phyloP scores from a whole-genome alignment of 2,797 vertebrate species.

The Epinephelus malabaricus region DNA sequence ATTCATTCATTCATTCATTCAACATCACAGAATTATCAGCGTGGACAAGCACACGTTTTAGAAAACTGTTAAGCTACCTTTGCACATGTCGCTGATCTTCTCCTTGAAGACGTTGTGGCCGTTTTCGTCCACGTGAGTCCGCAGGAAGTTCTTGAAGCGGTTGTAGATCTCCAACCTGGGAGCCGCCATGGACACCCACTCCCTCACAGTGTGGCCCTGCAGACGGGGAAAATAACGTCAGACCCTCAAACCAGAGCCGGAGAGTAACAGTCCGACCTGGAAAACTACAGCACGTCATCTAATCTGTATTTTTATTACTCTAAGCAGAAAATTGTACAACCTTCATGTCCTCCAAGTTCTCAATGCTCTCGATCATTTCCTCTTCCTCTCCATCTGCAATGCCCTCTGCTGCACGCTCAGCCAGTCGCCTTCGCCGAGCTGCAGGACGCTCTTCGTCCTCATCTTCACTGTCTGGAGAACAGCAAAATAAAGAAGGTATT shows the following conservation, averaged over 20 bases:
- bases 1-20: neutral
- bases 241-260: too few relatives aligned
- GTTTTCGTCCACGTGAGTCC: conserved; percentile 95
- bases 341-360: conserved; percentile 99
- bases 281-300: neutral
- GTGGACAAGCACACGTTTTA: neutral
- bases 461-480: conserved; percentile 91
- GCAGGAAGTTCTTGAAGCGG: conserved; percentile 98
- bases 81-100: conserved; percentile 99
- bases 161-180: conserved; percentile 97
- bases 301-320: neutral
- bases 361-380: conserved; percentile 99
- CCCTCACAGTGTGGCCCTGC: conserved; percentile 93
- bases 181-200: conserved; percentile 98
- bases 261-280: neutral
- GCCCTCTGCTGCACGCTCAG: conserved; percentile 93
- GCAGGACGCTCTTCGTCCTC: conserved; percentile 94
- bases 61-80: conserved; percentile 84
- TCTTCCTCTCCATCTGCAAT: conserved; percentile 90
- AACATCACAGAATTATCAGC: too few relatives aligned
- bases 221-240: neutral
- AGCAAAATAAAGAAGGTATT: neutral
- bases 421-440: conserved; percentile 89
- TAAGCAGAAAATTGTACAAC: conserved; percentile 34
- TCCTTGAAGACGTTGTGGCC: conserved; percentile 99